phyloP scores from a whole-genome alignment of 2,888 invertebrate genomes.

The Euphydryas editha region DNA sequence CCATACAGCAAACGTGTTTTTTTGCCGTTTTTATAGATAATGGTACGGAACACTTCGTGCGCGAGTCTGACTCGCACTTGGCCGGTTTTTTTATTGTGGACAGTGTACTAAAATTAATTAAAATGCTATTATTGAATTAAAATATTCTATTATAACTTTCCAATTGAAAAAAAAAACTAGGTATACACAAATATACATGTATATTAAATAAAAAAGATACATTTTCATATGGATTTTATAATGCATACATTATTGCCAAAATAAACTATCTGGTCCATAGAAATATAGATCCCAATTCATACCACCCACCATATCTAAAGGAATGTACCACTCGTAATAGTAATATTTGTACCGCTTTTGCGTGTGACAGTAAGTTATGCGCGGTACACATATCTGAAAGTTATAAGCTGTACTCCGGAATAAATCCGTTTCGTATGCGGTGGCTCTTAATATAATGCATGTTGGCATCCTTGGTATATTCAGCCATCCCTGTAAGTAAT shows the following conservation, averaged over 20 bases:
- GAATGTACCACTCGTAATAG: constrained; percentile 65
- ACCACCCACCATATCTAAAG: constrained; percentile 49
- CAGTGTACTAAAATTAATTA: too few relatives aligned
- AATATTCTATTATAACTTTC: too few relatives aligned
- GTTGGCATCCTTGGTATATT: constrained; percentile 59
- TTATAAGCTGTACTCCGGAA: constrained; percentile 56
- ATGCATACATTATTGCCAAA: constrained; percentile 46
- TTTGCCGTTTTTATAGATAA: too few relatives aligned
- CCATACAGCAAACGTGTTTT: too few relatives aligned
- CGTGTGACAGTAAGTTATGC: constrained; percentile 57
- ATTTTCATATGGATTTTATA: too few relatives aligned
- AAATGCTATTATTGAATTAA: too few relatives aligned
- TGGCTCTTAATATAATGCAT: constrained; percentile 58
- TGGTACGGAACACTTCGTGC: too few relatives aligned
- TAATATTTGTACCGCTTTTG: constrained; percentile 52
- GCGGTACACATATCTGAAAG: constrained; percentile 65
- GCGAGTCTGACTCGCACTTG: too few relatives aligned
- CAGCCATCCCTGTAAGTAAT: constrained; percentile 61
- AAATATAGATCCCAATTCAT: constrained; percentile 61
- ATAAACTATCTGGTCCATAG: constrained; percentile 50
- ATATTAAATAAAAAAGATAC: not conserved
- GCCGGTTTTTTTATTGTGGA: too few relatives aligned
- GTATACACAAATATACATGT: not conserved
- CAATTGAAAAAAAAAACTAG: not conserved
- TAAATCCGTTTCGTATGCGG: constrained; percentile 48